Conservation (phyloP, 2,888 invertebrate genomes). For the Polymixis lichenea region DNA sequence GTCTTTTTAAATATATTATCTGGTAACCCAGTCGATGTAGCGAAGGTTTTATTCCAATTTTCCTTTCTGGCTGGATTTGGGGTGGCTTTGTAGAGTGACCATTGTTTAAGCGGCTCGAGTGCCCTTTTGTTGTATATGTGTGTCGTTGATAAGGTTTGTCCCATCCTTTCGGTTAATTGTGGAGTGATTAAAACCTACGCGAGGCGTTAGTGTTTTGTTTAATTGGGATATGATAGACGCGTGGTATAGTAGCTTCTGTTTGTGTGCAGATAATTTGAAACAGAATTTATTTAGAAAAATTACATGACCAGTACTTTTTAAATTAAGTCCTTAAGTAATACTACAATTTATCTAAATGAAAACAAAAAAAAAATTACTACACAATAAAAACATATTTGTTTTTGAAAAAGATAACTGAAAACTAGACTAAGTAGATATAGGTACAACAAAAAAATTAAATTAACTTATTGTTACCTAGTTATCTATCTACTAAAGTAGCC, state of each 20-base stretch:
- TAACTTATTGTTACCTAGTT: neutral
- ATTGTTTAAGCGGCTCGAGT: constrained; percentile 75
- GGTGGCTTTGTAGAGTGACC: constrained; percentile 75
- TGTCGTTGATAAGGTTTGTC: constrained; percentile 74
- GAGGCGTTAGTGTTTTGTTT: constrained; percentile 50
- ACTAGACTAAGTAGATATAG: too few relatives aligned
- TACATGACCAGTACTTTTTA: too few relatives aligned
- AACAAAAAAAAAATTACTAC: too few relatives aligned
- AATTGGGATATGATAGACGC: constrained; percentile 40
- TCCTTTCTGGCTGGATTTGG: constrained; percentile 76
- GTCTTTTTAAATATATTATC: constrained; percentile 69
- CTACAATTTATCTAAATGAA: too few relatives aligned
- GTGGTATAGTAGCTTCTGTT: constrained; percentile 33
- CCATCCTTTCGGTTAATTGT: constrained; percentile 72
- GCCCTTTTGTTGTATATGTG: constrained; percentile 76
- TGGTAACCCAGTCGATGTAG: constrained; percentile 63
- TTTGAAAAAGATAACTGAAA: constrained; percentile 1
- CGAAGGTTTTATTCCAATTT: constrained; percentile 73
- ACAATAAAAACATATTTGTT: too few relatives aligned
- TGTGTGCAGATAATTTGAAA: constrained; percentile 1
- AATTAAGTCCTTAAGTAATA: too few relatives aligned
- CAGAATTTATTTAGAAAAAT: neutral
- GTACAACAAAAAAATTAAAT: too few relatives aligned
- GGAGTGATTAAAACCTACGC: constrained; percentile 60
- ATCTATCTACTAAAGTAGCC: neutral